These are phyloP conservation scores for Danio aesculapii DNA, from an alignment of 2,797 vertebrate genomes.

Conservation along the genomic window DNA sequence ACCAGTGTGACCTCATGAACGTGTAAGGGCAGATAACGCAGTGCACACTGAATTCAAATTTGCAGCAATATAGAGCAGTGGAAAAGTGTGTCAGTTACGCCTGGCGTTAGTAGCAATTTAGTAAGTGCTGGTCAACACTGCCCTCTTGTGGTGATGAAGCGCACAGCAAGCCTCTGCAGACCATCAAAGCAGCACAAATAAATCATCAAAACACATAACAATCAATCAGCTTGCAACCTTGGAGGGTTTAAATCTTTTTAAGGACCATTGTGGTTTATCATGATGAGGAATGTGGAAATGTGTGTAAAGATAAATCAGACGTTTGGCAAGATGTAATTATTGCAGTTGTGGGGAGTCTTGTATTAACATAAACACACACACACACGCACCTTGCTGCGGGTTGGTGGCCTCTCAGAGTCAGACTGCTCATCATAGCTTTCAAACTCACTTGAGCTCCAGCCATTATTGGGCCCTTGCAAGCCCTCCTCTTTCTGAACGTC, in stretches of 20 bases:
- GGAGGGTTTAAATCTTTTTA: conserved; percentile 64
- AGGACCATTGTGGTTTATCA: conserved; percentile 37
- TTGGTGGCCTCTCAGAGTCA: conserved; percentile 80
- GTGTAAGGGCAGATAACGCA: conserved; percentile 45
- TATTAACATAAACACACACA: neutral
- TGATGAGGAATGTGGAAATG: conserved; percentile 28
- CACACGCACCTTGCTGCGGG: conserved; percentile 77
- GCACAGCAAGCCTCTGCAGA: conserved; percentile 36
- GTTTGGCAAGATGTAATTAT: neutral
- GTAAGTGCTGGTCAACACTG: conserved; percentile 69
- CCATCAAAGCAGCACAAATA: conserved; percentile 47
- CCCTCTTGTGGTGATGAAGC: conserved; percentile 75
- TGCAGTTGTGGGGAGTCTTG: neutral
- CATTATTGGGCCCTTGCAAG: conserved; percentile 76
- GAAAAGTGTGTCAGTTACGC: conserved; percentile 9
- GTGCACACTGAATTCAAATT: conserved; percentile 52
- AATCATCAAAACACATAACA: neutral
- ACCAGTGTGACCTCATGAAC: conserved; percentile 54
- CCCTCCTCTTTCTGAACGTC: conserved; percentile 79
- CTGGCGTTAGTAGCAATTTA: conserved; percentile 51
- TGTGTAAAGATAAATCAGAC: conserved; percentile 11
- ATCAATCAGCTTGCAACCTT: conserved; percentile 25
- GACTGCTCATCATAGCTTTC: conserved; percentile 97
- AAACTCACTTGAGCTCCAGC: conserved; percentile 98
- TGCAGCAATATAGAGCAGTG: conserved; percentile 25